These are phyloP conservation scores for Acanthurus lineatus DNA, from an alignment of 2,797 vertebrate species.

Conservation along the genomic window DNA sequence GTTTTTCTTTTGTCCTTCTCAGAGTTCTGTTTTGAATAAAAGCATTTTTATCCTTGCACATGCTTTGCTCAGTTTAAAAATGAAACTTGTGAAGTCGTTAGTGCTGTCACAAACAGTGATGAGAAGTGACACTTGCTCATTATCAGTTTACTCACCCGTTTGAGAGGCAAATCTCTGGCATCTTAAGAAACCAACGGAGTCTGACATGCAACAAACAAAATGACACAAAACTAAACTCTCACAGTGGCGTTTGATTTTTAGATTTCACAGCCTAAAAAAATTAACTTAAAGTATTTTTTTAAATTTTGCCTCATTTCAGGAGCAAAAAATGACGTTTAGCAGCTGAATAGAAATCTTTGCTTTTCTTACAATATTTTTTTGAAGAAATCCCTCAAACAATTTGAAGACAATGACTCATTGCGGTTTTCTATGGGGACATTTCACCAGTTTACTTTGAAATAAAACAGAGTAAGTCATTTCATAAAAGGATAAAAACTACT, in stretches of 20 bases:
- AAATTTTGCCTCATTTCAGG: too few species aligned
- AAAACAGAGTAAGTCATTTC: not conserved
- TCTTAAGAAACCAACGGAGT: not conserved
- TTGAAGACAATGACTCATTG: not conserved
- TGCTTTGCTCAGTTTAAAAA: not conserved
- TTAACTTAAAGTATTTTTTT: too few species aligned
- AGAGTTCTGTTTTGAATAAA: not conserved
- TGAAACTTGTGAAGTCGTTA: not conserved
- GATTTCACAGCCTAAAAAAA: constrained; percentile 12
- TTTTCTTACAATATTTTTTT: too few species aligned
- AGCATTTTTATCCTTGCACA: not conserved
- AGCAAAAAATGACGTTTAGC: too few species aligned
- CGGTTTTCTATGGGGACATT: not conserved
- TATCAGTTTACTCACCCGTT: not conserved
- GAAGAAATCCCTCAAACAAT: not conserved
- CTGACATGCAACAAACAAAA: not conserved
- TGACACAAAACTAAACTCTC: not conserved
- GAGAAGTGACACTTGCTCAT: constrained; percentile 3
- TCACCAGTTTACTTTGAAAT: constrained; percentile 5
- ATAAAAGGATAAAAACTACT: constrained; percentile 3
- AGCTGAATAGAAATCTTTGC: too few species aligned
- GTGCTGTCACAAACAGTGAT: not conserved
- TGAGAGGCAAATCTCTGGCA: not conserved
- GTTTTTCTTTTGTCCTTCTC: not conserved
- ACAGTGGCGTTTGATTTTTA: constrained; percentile 8